A percentile compares a stretch with the other conserved stretches of the same genome.
Evolutionary conservation across 1,140 invertebrate species (phyloP).

Genomic region (Drosophila sturtevanti): DNA sequence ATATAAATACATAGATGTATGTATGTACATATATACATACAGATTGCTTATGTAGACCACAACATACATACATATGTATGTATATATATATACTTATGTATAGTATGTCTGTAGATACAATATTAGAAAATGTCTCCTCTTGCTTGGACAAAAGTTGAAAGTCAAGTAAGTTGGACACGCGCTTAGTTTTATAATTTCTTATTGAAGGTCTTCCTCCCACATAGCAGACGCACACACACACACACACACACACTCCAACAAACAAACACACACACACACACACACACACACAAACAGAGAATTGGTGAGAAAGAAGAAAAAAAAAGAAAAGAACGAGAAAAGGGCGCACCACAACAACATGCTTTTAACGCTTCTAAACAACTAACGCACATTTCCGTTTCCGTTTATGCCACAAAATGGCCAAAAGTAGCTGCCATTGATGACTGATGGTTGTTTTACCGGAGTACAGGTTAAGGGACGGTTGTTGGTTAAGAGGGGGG

Average conservation of each 20-base stretch:
- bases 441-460: constrained; percentile 16
- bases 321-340: neutral
- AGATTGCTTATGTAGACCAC: constrained; percentile 13
- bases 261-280: neutral
- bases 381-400: constrained; percentile 61
- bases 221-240: constrained; percentile 15
- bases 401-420: constrained; percentile 49
- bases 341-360: constrained; percentile 21
- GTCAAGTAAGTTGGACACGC: constrained; percentile 66
- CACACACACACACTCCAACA: neutral
- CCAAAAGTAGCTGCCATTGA: constrained; percentile 50
- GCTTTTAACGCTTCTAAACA: constrained; percentile 36
- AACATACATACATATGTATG: constrained; percentile 13
- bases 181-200: constrained; percentile 70
- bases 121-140: constrained; percentile 28
- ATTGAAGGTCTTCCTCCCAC: constrained; percentile 58
- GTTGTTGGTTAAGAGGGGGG: neutral
- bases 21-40: constrained; percentile 23
- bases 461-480: no score
- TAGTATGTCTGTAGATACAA: neutral
- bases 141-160: constrained; percentile 51
- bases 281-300: neutral
- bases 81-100: constrained; percentile 10
- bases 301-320: neutral
- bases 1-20: constrained; percentile 15